Evolutionary conservation across 2,888 invertebrate genomes (phyloP).

Genomic region (Boloria euphrosyne): DNA sequence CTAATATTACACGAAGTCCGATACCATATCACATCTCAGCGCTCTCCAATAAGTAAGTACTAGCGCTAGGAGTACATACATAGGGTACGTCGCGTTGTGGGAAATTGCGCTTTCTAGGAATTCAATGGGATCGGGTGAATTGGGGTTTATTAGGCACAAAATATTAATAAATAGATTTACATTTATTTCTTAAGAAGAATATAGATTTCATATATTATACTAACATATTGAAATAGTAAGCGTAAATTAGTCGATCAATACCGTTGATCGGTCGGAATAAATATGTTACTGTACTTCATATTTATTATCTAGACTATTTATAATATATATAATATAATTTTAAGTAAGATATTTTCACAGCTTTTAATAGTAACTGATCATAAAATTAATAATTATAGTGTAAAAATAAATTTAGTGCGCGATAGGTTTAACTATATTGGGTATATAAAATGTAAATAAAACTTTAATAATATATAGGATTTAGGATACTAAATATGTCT

Average conservation of each 20-base stretch:
- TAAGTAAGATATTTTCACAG: constrained; percentile 36
- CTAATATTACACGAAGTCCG: constrained; percentile 59
- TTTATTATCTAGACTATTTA: constrained; percentile 51
- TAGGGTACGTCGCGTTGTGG: neutral
- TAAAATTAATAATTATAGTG: constrained; percentile 63
- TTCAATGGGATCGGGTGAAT: constrained; percentile 43
- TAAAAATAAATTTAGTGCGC: constrained; percentile 63
- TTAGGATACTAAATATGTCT: constrained; percentile 60
- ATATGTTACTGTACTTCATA: constrained; percentile 33
- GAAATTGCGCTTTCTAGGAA: too few species aligned
- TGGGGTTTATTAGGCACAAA: constrained; percentile 71
- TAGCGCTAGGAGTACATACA: constrained; percentile 37
- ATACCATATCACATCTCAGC: constrained; percentile 49
- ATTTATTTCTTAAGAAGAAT: constrained; percentile 67
- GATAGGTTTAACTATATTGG: constrained; percentile 48
- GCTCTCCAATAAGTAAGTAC: neutral
- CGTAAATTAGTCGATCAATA: constrained; percentile 71
- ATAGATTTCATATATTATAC: constrained; percentile 57
- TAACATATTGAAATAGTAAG: constrained; percentile 79
- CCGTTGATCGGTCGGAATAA: constrained; percentile 56
- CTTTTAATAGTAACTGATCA: constrained; percentile 48
- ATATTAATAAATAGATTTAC: constrained; percentile 63
- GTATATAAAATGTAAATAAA: constrained; percentile 32
- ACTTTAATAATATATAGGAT: constrained; percentile 36
- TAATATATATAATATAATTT: constrained; percentile 38